A percentile compares a stretch with the other conserved stretches of the same genome.
These are phyloP conservation scores for Tenthredo notha DNA, from an alignment of 2,888 invertebrate species.

Conservation along the genomic window DNA sequence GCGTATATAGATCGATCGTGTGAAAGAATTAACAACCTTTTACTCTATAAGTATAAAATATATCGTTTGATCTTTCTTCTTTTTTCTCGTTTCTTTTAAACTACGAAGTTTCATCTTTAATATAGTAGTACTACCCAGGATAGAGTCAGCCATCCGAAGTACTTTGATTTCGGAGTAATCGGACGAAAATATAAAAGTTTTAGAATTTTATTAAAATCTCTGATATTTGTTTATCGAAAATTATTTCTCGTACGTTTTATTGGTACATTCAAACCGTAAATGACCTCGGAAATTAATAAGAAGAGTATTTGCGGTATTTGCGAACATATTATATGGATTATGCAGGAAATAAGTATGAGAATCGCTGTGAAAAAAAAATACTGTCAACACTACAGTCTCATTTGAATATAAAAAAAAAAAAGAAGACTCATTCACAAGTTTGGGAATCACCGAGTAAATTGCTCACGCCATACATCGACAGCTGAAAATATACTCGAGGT, in stretches of 20 bases:
- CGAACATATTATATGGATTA: neutral
- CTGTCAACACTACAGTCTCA: neutral
- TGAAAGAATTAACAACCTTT: neutral
- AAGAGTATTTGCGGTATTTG: neutral
- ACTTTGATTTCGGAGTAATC: neutral
- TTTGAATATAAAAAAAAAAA: neutral
- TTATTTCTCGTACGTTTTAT: neutral
- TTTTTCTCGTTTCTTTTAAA: neutral
- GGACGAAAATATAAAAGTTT: neutral
- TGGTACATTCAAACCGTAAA: neutral
- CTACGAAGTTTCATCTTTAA: neutral
- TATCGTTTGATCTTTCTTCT: neutral
- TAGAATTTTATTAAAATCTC: neutral
- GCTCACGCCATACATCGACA: neutral
- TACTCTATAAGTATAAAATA: neutral
- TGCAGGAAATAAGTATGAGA: neutral
- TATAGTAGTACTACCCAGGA: neutral
- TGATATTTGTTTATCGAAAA: neutral
- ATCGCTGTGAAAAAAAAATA: neutral
- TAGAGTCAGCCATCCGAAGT: neutral
- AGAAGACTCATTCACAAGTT: neutral
- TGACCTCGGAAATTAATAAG: neutral
- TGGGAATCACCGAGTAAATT: slow-evolving; percentile 28
- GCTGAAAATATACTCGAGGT: neutral
- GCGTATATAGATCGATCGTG: neutral